phyloP scores from a whole-genome alignment of 2,113 vertebrate species.

The Rhombomys opimus region DNA sequence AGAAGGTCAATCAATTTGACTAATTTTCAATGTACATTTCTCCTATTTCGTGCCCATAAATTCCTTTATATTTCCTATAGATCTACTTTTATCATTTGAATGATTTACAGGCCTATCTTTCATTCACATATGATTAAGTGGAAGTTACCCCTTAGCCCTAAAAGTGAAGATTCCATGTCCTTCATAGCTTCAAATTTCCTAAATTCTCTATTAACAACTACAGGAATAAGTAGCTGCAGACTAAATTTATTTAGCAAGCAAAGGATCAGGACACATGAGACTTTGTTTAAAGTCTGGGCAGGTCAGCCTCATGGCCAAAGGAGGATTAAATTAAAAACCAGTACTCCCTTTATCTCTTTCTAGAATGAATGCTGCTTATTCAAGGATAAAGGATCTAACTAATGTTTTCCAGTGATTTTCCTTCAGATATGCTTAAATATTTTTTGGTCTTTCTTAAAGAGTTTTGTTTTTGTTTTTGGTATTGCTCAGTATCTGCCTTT shows the following conservation, averaged over 20 bases:
- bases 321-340: neutral
- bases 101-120: neutral
- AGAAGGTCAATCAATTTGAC: neutral
- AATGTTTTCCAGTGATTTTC: neutral
- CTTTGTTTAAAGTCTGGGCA: neutral
- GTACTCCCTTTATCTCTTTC: neutral
- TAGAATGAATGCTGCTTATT: neutral
- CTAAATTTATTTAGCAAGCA: neutral
- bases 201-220: neutral
- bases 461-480: neutral
- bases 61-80: neutral
- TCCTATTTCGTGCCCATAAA: neutral
- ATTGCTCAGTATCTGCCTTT: neutral
- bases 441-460: conserved; percentile 3
- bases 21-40: neutral
- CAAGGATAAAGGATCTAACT: neutral
- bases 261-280: neutral
- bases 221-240: neutral
- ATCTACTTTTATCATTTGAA: conserved; percentile 23
- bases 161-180: neutral
- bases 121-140: neutral
- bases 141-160: neutral
- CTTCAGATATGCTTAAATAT: conserved; percentile 13
- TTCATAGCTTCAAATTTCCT: neutral
- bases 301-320: neutral